These are phyloP conservation scores for Branchellion lobata DNA, from an alignment of 2,888 invertebrate species.

Conservation along the genomic window DNA sequence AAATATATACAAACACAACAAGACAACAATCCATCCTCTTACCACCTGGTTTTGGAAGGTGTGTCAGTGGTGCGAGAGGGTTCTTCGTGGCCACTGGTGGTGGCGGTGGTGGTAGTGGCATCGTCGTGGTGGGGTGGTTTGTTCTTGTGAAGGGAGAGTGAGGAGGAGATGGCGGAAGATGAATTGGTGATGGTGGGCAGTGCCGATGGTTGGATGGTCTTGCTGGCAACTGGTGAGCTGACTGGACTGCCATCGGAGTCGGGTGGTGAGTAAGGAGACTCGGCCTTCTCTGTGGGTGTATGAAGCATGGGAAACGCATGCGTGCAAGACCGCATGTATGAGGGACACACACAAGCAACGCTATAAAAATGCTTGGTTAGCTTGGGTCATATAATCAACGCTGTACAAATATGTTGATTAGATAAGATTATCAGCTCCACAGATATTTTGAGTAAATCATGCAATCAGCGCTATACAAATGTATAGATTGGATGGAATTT, in stretches of 20 bases:
- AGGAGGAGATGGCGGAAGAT: background rate
- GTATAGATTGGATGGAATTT: too few relatives aligned
- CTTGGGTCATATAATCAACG: too few relatives aligned
- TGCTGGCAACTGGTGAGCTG: slow-evolving; percentile 42
- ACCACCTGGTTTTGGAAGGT: too few relatives aligned
- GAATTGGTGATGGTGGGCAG: background rate
- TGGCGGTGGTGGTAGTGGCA: slow-evolving; percentile 19
- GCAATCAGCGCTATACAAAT: background rate
- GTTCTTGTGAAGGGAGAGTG: background rate
- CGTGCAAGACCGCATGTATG: background rate
- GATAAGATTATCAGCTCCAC: too few relatives aligned
- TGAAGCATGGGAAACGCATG: background rate
- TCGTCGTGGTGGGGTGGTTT: background rate
- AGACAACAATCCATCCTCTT: too few relatives aligned
- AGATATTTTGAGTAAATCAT: too few relatives aligned
- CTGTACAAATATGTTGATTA: too few relatives aligned
- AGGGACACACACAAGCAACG: too few relatives aligned
- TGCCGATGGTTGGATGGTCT: background rate
- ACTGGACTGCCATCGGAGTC: slow-evolving; percentile 52
- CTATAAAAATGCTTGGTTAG: too few relatives aligned
- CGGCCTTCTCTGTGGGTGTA: slow-evolving; percentile 35
- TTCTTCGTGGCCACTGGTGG: background rate
- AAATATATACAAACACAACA: too few relatives aligned
- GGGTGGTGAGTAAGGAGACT: slow-evolving; percentile 49
- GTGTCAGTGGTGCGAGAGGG: background rate